These are phyloP conservation scores for Anguilla obscura DNA, from an alignment of 2,797 vertebrate species.

Conservation along the genomic window DNA sequence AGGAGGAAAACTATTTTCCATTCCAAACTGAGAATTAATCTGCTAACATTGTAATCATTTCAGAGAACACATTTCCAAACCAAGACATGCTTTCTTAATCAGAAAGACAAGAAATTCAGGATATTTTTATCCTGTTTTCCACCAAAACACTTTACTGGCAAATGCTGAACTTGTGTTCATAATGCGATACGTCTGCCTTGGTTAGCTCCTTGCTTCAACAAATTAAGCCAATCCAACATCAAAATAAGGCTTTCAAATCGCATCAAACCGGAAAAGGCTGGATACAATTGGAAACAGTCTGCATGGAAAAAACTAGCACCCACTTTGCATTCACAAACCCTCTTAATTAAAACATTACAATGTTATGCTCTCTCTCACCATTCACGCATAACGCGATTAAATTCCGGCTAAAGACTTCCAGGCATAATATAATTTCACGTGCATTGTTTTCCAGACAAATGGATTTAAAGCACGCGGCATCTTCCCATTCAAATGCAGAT, in stretches of 20 bases:
- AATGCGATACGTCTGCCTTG: neutral
- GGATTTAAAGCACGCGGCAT: neutral
- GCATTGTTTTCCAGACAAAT: conserved; percentile 2
- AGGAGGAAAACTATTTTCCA: neutral
- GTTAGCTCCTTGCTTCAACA: neutral
- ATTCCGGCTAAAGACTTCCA: neutral
- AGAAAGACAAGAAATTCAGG: neutral
- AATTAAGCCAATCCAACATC: neutral
- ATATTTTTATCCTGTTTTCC: neutral
- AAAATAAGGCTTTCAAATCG: neutral
- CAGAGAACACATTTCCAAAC: neutral
- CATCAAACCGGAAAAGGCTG: neutral
- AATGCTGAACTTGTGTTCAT: neutral
- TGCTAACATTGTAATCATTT: neutral
- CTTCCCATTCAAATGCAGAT: conserved; percentile 7
- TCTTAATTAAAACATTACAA: conserved; percentile 12
- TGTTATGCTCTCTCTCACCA: conserved; percentile 11
- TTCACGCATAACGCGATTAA: conserved; percentile 5
- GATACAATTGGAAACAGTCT: neutral
- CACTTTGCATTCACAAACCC: neutral
- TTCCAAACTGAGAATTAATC: neutral
- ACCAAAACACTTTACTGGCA: neutral
- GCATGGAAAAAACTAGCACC: neutral
- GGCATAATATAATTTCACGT: neutral
- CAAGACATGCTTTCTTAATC: neutral